A percentile compares a stretch with the other conserved stretches of the same genome.
These are phyloP conservation scores for Pristionchus fissidentatus DNA, from an alignment of 2,888 invertebrate species.

Conservation along the genomic window DNA sequence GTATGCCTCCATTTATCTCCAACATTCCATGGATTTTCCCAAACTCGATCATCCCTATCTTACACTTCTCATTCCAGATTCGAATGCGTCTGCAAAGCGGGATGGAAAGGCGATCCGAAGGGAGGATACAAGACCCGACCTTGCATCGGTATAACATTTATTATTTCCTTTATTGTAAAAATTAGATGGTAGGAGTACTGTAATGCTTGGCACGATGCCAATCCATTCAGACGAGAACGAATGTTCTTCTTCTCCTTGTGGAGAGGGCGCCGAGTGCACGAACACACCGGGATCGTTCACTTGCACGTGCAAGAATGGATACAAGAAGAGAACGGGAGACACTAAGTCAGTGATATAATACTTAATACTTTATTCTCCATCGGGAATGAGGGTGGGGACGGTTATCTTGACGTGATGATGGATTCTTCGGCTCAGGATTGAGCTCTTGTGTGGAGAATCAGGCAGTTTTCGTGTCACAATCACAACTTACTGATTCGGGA, in stretches of 20 bases:
- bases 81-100: conserved; percentile 35
- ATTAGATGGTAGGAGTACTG: not conserved
- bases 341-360: not conserved
- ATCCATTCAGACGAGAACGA: conserved; percentile 41
- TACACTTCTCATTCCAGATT: not conserved
- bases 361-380: no score
- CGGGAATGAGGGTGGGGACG: no score
- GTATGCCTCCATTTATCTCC: not conserved
- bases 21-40: not conserved
- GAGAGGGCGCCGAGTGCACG: conserved; percentile 27
- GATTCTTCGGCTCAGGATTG: no score
- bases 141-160: not conserved
- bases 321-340: not conserved
- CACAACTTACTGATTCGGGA: no score
- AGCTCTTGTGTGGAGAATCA: no score
- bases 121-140: conserved; percentile 42
- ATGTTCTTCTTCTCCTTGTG: not conserved
- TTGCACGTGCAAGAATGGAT: conserved; percentile 34
- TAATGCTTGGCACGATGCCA: not conserved
- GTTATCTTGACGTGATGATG: no score
- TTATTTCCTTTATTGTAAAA: not conserved
- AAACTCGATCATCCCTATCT: not conserved
- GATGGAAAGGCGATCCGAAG: conserved; percentile 33
- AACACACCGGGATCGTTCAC: conserved; percentile 45
- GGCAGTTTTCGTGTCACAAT: no score